Percentiles rank a stretch among this genome's conserved stretches.
phyloP scores from a whole-genome alignment of 2,888 invertebrate genomes.

The Drosophila mettleri region DNA sequence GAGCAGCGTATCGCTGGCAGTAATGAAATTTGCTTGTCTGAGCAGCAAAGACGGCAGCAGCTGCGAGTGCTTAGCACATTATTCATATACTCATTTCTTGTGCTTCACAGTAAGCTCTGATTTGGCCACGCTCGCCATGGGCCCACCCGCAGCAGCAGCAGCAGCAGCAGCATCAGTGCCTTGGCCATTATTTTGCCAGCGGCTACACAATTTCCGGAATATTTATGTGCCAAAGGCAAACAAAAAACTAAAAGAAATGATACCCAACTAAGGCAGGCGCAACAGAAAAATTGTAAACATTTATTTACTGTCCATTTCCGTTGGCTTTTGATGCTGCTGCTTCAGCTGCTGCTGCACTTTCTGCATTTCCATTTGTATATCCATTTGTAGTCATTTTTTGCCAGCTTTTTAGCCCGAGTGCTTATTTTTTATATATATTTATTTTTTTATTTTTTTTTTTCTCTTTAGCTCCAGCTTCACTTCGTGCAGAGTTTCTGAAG shows the following conservation, averaged over 20 bases:
- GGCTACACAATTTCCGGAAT: constrained; percentile 68
- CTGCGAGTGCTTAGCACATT: constrained; percentile 48
- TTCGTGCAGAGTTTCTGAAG: constrained; percentile 39
- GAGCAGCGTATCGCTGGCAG: constrained; percentile 1
- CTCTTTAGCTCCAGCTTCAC: constrained; percentile 49
- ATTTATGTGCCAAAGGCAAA: constrained; percentile 63
- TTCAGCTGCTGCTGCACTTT: constrained; percentile 39
- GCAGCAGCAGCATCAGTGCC: constrained; percentile 17
- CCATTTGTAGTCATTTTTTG: constrained; percentile 63
- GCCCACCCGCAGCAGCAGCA: constrained; percentile 24
- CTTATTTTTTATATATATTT: constrained; percentile 63
- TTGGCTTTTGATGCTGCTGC: constrained; percentile 58
- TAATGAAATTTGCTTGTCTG: constrained; percentile 21
- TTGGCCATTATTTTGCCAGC: constrained; percentile 54
- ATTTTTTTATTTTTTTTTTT: neutral
- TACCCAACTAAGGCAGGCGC: constrained; percentile 43
- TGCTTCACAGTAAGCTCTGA: constrained; percentile 52
- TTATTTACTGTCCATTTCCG: constrained; percentile 81
- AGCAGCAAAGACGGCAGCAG: constrained; percentile 16
- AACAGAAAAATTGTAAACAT: constrained; percentile 77
- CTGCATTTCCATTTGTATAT: constrained; percentile 49
- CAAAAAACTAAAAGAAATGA: constrained; percentile 26
- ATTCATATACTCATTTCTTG: constrained; percentile 58
- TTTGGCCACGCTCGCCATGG: constrained; percentile 41
- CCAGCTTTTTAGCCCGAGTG: constrained; percentile 48